These are phyloP conservation scores for Melipona beecheii DNA, from an alignment of 2,888 invertebrate genomes.

Conservation along the genomic window DNA sequence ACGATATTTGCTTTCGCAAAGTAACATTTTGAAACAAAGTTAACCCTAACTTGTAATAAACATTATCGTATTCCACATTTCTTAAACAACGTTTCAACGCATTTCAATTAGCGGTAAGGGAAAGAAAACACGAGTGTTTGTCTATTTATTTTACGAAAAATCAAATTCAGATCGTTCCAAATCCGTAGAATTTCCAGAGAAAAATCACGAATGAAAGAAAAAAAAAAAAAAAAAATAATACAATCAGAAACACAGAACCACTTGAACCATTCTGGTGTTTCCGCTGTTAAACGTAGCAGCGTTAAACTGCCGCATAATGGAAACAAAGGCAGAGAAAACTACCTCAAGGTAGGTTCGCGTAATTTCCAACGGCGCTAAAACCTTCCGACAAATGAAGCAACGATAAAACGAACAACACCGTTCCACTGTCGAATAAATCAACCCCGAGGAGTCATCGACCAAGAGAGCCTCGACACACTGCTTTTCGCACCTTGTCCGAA, in stretches of 20 bases:
- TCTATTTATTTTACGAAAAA: no score
- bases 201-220: no score
- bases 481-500: conserved; percentile 19
- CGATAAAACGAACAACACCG: background rate
- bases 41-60: background rate
- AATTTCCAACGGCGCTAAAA: background rate
- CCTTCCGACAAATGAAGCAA: background rate
- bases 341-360: background rate
- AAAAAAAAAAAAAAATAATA: no score
- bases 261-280: no score
- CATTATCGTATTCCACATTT: background rate
- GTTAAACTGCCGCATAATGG: background rate
- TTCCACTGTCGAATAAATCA: conserved; percentile 10
- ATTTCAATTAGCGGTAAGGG: no score
- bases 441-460: background rate
- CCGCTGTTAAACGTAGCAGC: no score
- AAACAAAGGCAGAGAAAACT: background rate
- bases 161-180: no score
- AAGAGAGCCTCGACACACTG: background rate
- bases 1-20: background rate
- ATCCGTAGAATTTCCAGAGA: no score
- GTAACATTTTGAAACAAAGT: background rate
- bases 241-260: no score
- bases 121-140: no score
- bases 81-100: background rate